phyloP scores from a whole-genome alignment of 2,888 invertebrate species.

The Pinctada fucata region DNA sequence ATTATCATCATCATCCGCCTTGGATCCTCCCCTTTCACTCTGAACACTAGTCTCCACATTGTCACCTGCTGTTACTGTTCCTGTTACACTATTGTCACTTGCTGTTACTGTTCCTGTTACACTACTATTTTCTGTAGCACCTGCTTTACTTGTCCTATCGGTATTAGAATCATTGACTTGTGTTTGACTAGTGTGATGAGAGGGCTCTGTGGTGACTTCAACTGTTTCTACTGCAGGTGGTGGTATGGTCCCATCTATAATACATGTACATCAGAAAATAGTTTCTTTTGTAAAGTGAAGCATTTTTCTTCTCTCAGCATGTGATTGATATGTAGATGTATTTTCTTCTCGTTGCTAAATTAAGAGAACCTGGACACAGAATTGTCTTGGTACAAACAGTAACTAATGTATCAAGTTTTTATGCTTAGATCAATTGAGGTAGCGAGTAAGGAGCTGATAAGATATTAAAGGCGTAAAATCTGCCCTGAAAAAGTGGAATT shows the following conservation, averaged over 20 bases:
- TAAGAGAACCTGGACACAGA: too few species aligned
- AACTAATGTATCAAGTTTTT: too few species aligned
- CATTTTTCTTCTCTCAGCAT: not conserved
- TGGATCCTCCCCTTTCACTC: conserved; percentile 10
- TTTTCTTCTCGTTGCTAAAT: not conserved
- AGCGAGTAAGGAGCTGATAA: too few species aligned
- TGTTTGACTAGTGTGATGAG: not conserved
- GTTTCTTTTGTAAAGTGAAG: conserved; percentile 13
- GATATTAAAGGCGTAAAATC: too few species aligned
- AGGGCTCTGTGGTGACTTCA: conserved; percentile 17
- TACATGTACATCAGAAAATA: too few species aligned
- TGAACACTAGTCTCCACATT: not conserved
- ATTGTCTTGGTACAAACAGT: too few species aligned
- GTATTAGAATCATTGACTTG: not conserved
- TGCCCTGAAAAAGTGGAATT: too few species aligned
- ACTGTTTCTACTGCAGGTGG: conserved; percentile 30
- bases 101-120: not conserved
- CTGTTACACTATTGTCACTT: not conserved
- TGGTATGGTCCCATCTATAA: conserved; percentile 5
- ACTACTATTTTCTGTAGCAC: not conserved
- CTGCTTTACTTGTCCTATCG: not conserved
- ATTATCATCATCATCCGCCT: conserved; percentile 38
- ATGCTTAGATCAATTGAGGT: too few species aligned
- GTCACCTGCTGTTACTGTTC: not conserved
- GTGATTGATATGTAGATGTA: not conserved